phyloP scores from a whole-genome alignment of 1,140 invertebrate species.

The Cotesia vestalis region DNA sequence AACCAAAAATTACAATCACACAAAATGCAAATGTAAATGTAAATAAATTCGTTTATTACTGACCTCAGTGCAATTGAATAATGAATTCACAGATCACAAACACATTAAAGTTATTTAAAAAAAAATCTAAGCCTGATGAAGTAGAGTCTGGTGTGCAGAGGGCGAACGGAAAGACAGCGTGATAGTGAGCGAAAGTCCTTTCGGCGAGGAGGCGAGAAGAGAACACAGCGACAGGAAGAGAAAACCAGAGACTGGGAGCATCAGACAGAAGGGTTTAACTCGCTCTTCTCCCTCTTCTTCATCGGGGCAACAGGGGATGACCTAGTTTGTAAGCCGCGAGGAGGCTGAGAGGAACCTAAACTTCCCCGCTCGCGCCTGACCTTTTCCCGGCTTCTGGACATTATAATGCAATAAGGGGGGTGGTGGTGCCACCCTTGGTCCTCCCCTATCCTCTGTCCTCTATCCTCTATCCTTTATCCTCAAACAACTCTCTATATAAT shows the following conservation, averaged over 20 bases:
- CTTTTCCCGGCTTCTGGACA: conserved; percentile 36
- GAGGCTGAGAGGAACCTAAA: conserved; percentile 24
- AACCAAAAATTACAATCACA: no score
- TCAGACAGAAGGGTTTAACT: conserved; percentile 11
- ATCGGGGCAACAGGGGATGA: conserved; percentile 36
- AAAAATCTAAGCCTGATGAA: background rate
- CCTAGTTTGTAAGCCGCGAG: conserved; percentile 22
- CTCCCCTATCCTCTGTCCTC: no score
- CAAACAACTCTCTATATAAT: background rate
- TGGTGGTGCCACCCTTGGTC: conserved; percentile 12
- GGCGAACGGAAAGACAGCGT: no score
- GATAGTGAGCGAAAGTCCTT: background rate
- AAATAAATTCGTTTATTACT: no score
- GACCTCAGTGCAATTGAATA: no score
- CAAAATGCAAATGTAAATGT: no score
- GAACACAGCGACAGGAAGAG: conserved; percentile 19
- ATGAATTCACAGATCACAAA: no score
- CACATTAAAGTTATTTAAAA: background rate
- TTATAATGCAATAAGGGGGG: conserved; percentile 37
- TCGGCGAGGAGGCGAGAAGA: conserved; percentile 21
- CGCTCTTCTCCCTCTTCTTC: conserved; percentile 6
- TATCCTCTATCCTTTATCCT: no score
- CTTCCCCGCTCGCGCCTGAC: conserved; percentile 32
- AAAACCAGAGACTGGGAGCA: background rate
- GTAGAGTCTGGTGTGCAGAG: background rate